Percentiles rank a stretch among this genome's conserved stretches.
These are phyloP conservation scores for Sardinella longiceps DNA, from an alignment of 2,797 vertebrate species.

Conservation along the genomic window DNA sequence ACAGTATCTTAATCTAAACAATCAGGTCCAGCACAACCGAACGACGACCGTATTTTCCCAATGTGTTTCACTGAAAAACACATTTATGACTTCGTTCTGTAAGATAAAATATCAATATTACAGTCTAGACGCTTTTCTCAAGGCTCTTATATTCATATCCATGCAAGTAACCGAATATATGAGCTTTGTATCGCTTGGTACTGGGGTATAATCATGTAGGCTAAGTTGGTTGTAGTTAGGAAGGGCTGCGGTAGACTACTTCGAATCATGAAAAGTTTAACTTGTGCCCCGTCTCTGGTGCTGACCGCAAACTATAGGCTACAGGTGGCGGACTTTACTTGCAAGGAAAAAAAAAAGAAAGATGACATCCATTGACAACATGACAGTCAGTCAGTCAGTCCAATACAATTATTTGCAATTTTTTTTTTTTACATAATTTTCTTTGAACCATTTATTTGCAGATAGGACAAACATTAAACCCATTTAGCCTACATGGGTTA, in stretches of 20 bases:
- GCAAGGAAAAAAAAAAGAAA: not conserved
- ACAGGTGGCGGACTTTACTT: not conserved
- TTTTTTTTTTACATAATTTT: not conserved
- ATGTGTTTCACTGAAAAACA: constrained; percentile 59
- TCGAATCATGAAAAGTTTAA: not conserved
- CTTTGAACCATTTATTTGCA: not conserved
- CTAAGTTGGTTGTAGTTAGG: no score
- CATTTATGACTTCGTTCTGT: constrained; percentile 43
- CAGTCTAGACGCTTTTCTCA: not conserved
- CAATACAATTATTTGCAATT: not conserved
- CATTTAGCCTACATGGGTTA: not conserved
- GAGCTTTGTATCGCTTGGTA: no score
- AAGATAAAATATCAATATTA: not conserved
- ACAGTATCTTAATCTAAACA: constrained; percentile 82
- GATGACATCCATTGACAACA: no score
- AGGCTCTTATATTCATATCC: not conserved
- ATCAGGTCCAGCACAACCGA: constrained; percentile 65
- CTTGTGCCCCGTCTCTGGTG: not conserved
- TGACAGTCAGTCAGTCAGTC: no score
- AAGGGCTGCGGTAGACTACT: no score
- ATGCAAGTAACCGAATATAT: not conserved
- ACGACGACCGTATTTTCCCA: constrained; percentile 53
- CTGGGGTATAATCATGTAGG: no score
- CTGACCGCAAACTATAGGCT: not conserved
- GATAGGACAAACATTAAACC: not conserved